A percentile compares a stretch with the other conserved stretches of the same genome.
Evolutionary conservation across 2,888 invertebrate species (phyloP).

Genomic region (Amphiduros pacificus): DNA sequence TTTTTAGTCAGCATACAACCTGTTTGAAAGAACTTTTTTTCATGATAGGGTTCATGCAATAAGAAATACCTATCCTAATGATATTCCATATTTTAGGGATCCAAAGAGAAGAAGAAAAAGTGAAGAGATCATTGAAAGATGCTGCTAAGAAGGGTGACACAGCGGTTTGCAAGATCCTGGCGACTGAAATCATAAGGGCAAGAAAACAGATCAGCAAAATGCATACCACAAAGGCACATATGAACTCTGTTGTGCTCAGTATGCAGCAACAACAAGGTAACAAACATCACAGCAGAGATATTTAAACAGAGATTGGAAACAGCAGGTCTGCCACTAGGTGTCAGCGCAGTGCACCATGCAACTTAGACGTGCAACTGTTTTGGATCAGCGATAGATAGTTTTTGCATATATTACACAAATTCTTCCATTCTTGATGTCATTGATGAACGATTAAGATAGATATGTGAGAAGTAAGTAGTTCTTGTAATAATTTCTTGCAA

Average conservation of each 20-base stretch:
- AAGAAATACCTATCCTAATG: neutral
- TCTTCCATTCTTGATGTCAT: too few relatives aligned
- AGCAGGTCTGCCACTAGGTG: too few relatives aligned
- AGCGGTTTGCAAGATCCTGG: conserved; percentile 89
- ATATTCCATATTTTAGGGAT: conserved; percentile 68
- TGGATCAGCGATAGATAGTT: too few relatives aligned
- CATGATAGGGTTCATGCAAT: neutral
- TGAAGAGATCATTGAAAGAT: conserved; percentile 88
- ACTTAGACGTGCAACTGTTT: too few relatives aligned
- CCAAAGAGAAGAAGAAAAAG: conserved; percentile 95
- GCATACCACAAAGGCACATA: conserved; percentile 93
- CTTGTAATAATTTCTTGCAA: too few relatives aligned
- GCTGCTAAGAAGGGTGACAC: conserved; percentile 93
- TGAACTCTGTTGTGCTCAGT: conserved; percentile 93
- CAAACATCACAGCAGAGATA: conserved; percentile 34
- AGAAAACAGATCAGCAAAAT: conserved; percentile 84
- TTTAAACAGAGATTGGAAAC: too few relatives aligned
- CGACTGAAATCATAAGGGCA: conserved; percentile 88
- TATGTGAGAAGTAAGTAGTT: too few relatives aligned
- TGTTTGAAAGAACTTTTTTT: too few relatives aligned
- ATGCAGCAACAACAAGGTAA: conserved; percentile 96
- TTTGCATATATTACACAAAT: too few relatives aligned
- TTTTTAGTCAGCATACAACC: too few relatives aligned
- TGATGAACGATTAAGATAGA: too few relatives aligned
- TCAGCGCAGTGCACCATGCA: too few relatives aligned